Conservation (phyloP, 2,113 vertebrate species). For the Cygnus atratus region DNA sequence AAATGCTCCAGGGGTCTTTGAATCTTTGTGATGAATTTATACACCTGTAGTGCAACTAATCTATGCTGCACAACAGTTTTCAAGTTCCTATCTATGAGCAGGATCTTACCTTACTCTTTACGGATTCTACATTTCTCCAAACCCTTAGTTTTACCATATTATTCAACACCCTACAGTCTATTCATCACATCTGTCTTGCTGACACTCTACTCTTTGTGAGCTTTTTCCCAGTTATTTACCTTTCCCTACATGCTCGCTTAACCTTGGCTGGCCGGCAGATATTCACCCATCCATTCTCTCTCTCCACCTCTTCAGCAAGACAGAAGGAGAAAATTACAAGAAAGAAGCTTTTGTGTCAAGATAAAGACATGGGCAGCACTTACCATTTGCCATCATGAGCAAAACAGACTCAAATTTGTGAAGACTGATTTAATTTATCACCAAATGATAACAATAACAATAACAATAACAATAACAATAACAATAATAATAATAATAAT, state of each 20-base stretch:
- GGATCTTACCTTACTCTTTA: neutral
- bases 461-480: too few relatives aligned
- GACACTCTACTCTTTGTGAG: neutral
- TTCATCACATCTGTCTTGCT: neutral
- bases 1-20: neutral
- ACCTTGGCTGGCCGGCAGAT: fast-evolving
- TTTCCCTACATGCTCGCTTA: neutral
- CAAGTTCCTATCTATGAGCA: neutral
- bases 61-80: neutral
- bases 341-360: neutral
- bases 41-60: neutral
- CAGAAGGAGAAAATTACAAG: neutral
- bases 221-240: neutral
- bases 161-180: neutral
- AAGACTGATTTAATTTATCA: neutral
- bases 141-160: neutral
- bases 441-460: neutral
- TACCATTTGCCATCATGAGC: neutral
- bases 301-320: neutral
- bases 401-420: neutral
- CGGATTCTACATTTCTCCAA: neutral
- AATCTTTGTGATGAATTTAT: neutral
- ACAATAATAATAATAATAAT: too few relatives aligned
- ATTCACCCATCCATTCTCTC: neutral
- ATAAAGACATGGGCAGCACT: neutral